Base-by-base conservation (phyloP, 2,113 vertebrate genomes). In the Caretta caretta region DNA sequence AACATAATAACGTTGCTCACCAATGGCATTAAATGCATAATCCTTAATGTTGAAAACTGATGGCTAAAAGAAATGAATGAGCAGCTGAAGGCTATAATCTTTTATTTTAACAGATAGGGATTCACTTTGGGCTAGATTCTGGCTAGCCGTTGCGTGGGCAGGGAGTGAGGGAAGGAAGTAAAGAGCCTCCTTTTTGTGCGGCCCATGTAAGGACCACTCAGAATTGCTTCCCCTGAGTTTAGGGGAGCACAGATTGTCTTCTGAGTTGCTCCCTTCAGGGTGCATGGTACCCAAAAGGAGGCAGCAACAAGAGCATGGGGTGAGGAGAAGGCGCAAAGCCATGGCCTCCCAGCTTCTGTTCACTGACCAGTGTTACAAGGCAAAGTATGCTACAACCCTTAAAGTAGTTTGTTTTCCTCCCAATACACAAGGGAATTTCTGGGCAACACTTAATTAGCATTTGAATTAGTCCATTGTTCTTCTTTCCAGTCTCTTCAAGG, bases 1-100 rank as follows among this genome's bases (percentile, higher is more conserved):
- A 97, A 95, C 88, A 95, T 97, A 96, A 96, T 96, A 97, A 96
- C 91, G 90, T 96, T 94, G 92, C 91, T 97, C 93, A 91, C 93
- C 94, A 95, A 97, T 97, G 94, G 86, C 89, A 95, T 94, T 92
- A 88, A 97, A 96, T 97, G 96, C 94, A 97, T 97, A 97, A 96
- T 95, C 97, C 97, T 97, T 97, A 97, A 94, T 97, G 96, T 94
- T 97, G 93, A 95, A 96, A 97, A 98, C 95, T 96, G 94, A 83
- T 97, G 96, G 94, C 97, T 98, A 93, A 97, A 97, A 94, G 92
- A 97, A 95, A 96, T 87, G 86, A 97, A 96, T 2, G 72, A 95
- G 86, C 93, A 54, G 89, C 86, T 90, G 95, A 97, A 94, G 95
- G 94, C 95, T 96, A 95, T 92, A 59, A 82, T 94, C 90, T 87